Percentiles rank a stretch among this genome's conserved stretches.
Conservation (phyloP, 1,140 invertebrate genomes). For the Mycetomoellerius zeteki region DNA sequence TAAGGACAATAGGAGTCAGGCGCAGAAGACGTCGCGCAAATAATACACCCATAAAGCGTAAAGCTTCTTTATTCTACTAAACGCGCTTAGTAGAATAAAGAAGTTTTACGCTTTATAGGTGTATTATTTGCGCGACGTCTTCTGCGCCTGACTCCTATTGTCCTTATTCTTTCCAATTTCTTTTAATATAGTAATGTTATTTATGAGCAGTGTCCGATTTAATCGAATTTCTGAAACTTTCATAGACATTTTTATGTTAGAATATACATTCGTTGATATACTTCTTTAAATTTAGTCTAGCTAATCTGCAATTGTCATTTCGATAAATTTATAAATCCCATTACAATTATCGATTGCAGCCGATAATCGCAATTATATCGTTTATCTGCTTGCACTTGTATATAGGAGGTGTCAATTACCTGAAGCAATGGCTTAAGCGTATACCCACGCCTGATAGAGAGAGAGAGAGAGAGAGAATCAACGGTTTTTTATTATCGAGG, state of each 20-base stretch:
- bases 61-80: too few relatives aligned
- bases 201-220: background rate
- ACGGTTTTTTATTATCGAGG: slow-evolving; percentile 71
- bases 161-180: too few relatives aligned
- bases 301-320: slow-evolving; percentile 4
- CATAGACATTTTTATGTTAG: background rate
- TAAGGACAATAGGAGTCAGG: too few relatives aligned
- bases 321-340: slow-evolving; percentile 29
- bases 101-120: too few relatives aligned
- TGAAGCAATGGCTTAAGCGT: slow-evolving; percentile 25
- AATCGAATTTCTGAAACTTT: background rate
- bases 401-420: slow-evolving; percentile 63
- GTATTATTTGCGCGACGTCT: too few relatives aligned
- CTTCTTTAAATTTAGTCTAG: slow-evolving; percentile 17
- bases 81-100: too few relatives aligned
- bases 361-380: slow-evolving; percentile 32
- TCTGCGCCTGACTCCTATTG: too few relatives aligned
- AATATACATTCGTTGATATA: background rate
- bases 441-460: slow-evolving; percentile 46
- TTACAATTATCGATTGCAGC: slow-evolving; percentile 27
- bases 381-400: slow-evolving; percentile 7
- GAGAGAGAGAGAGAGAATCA: too few relatives aligned
- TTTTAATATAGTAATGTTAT: slow-evolving; percentile 34
- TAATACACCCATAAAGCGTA: too few relatives aligned
- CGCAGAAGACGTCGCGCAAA: too few relatives aligned